Evolutionary conservation across 2,888 invertebrate genomes (phyloP).

Genomic region (Sminthurinus aureus): DNA sequence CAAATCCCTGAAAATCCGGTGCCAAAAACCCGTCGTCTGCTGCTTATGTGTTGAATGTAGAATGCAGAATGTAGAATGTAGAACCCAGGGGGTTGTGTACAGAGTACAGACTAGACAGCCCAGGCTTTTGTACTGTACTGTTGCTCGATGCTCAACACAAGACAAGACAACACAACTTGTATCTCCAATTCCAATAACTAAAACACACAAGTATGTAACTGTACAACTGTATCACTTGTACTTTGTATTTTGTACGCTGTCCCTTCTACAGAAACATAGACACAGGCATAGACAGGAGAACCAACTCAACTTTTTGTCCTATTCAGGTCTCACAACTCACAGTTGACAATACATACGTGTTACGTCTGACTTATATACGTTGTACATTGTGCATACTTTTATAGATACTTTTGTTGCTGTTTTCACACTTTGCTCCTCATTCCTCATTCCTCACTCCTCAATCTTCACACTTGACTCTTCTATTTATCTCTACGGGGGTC

Average conservation of each 20-base stretch:
- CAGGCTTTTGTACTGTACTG: neutral
- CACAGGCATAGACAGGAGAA: neutral
- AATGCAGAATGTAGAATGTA: no score
- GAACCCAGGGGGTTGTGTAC: slow-evolving; percentile 9
- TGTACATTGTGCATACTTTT: neutral
- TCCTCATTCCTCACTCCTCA: no score
- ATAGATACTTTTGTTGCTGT: neutral
- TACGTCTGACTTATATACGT: no score
- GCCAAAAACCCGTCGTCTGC: slow-evolving; percentile 26
- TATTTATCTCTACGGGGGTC: neutral
- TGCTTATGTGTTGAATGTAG: neutral
- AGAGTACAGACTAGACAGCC: no score
- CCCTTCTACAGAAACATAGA: neutral
- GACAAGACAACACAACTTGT: neutral
- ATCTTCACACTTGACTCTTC: neutral
- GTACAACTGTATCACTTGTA: neutral
- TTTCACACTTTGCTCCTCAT: neutral
- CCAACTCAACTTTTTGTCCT: neutral
- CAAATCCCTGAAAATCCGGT: slow-evolving; percentile 30
- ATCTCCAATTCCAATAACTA: neutral
- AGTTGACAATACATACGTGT: no score
- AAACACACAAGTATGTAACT: neutral
- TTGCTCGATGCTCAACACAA: no score
- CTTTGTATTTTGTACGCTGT: no score
- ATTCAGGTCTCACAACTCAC: no score